Conservation (phyloP, 2,888 invertebrate species). For the Ptychoptera albimana region DNA sequence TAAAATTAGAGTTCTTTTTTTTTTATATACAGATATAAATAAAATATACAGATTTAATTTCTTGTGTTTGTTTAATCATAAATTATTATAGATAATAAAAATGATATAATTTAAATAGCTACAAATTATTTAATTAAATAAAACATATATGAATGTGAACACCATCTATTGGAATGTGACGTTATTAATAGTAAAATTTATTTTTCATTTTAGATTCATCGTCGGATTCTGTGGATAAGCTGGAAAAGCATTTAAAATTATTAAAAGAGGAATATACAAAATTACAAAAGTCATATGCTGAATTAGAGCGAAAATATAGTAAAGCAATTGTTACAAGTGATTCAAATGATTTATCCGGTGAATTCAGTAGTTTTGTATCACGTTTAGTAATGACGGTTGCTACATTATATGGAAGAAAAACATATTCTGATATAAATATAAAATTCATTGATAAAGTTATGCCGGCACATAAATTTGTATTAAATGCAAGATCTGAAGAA, state of each 20-base stretch:
- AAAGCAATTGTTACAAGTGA: conserved; percentile 53
- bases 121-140: too few relatives aligned
- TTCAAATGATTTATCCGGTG: conserved; percentile 36
- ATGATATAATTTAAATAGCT: too few relatives aligned
- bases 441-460: conserved; percentile 53
- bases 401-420: conserved; percentile 63
- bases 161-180: too few relatives aligned
- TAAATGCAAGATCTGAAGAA: conserved; percentile 71
- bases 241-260: conserved; percentile 72
- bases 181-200: too few relatives aligned
- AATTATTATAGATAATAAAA: too few relatives aligned
- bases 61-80: too few relatives aligned
- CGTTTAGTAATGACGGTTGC: conserved; percentile 66
- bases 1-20: too few relatives aligned
- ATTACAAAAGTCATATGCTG: conserved; percentile 63
- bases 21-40: too few relatives aligned
- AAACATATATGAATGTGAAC: too few relatives aligned
- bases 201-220: too few relatives aligned
- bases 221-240: conserved; percentile 32
- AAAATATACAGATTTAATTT: too few relatives aligned
- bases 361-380: conserved; percentile 62
- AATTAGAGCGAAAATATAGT: conserved; percentile 72
- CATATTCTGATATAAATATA: conserved; percentile 69
- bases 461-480: conserved; percentile 78
- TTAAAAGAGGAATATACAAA: conserved; percentile 84